Base-by-base conservation (phyloP, 2,797 vertebrate species). In the Avahi laniger region DNA sequence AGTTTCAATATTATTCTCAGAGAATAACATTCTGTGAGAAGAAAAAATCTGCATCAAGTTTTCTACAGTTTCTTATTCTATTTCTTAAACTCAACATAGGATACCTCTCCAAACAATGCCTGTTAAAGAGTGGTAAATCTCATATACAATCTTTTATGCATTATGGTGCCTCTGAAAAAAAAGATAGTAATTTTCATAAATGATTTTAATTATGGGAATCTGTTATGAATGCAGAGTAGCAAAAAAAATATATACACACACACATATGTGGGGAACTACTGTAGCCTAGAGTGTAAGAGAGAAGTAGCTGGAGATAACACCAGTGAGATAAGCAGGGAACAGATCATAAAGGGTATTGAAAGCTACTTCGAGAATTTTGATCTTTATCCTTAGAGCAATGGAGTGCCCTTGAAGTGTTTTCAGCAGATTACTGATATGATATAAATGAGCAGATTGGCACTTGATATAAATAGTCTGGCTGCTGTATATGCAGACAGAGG, bases 71-170 rank as follows among this genome's bases (percentile, higher is more conserved):
- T 79, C 52, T 92, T 83, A 59, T 33, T 92, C 17, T 81, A 0
- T 73, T 89, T 93, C 52, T 61, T 59, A 90, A 93, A 65, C 26
- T 84, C 24, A 81, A 35, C 81, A 12, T 7, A 76, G 67, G 22
- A 69, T 50, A 59, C 38, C 24, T 95, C 11, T 91, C 33, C n/a
- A 80, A 89, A 78, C 9, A 83, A 5, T 92, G 26, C 38, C n/a
- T 95, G 18, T 86, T 83, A 91, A 91, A 81, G 35, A 94, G 33
- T 33, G 9, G 1, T 78, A 67, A 83, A 52, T 91, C 89, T 91
- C 10, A 57, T 33, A 13, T 65, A 43, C 24, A 89, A 17, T 12
- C 12, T 85, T 94, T 96, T 86, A 38, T 89, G 11, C 24, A 52
- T 73, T 73, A 54, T 72, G 12, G n/a, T 80, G 5, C 61, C 20